Conservation (phyloP, 2,113 vertebrate genomes). For the Nanorana parkeri region DNA sequence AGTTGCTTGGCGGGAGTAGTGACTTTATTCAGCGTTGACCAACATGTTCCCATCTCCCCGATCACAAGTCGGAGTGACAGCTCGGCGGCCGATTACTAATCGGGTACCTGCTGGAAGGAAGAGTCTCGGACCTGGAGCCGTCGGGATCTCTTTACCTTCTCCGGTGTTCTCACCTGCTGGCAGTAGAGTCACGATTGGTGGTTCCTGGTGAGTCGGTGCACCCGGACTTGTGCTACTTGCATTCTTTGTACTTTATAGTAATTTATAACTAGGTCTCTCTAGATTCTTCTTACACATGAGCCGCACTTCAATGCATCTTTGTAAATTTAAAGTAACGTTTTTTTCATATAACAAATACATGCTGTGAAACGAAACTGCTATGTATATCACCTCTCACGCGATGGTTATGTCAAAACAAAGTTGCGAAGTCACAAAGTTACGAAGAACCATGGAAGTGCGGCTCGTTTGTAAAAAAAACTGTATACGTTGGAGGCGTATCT, state of each 20-base stretch:
- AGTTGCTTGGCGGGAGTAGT: not conserved
- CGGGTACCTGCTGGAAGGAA: slow-evolving; percentile 65
- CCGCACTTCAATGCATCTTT: not conserved
- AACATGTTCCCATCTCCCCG: slow-evolving; percentile 74
- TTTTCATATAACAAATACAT: too few species aligned
- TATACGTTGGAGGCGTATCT: too few species aligned
- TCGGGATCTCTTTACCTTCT: not conserved
- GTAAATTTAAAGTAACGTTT: too few species aligned
- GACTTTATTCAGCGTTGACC: too few species aligned
- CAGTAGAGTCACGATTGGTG: slow-evolving; percentile 66
- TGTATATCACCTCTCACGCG: too few species aligned
- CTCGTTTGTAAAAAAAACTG: too few species aligned
- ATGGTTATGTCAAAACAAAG: too few species aligned
- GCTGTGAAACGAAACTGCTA: too few species aligned
- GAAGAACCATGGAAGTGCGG: too few species aligned
- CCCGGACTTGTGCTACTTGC: not conserved
- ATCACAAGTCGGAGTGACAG: slow-evolving; percentile 61
- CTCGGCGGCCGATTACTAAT: slow-evolving; percentile 63
- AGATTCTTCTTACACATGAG: not conserved
- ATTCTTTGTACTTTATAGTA: not conserved
- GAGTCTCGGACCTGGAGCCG: slow-evolving; percentile 37
- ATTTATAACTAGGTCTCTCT: too few species aligned
- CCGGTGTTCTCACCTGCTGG: slow-evolving; percentile 69
- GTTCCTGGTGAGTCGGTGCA: slow-evolving; percentile 68
- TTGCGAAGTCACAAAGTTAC: too few species aligned